Percentiles rank a stretch among this genome's conserved stretches.
Conservation (phyloP, 64 coral and sea anemone genomes). For the Porites australiensis region DNA sequence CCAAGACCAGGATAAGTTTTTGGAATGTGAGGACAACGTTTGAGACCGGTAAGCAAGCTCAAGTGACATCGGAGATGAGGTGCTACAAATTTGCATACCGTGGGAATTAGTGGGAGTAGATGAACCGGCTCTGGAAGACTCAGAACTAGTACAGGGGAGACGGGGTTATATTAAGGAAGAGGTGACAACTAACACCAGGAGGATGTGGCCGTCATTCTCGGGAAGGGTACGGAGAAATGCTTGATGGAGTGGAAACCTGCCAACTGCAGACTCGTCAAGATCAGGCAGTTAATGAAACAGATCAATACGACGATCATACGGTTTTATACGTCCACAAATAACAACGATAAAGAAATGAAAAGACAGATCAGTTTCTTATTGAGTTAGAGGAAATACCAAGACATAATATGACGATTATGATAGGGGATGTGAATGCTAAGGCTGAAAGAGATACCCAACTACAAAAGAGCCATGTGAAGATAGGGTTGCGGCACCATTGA, state of each 20-base stretch:
- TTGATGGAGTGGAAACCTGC: conserved; percentile 31
- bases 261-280: conserved; percentile 34
- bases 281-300: conserved; percentile 27
- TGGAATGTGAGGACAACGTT: conserved; percentile 16
- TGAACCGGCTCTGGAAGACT: conserved; percentile 15
- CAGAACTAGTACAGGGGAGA: not conserved
- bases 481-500: conserved; percentile 12
- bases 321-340: conserved; percentile 3
- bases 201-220: not conserved
- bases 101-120: conserved; percentile 4
- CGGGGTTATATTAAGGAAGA: conserved; percentile 50
- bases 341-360: conserved; percentile 11
- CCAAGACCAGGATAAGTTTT: not conserved
- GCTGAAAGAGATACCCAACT: conserved; percentile 2
- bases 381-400: not conserved
- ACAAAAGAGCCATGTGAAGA: conserved; percentile 22
- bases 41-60: not conserved
- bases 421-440: conserved; percentile 15
- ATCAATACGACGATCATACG: conserved; percentile 17
- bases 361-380: not conserved
- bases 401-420: not conserved
- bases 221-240: conserved; percentile 3
- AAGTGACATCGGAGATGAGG: not conserved
- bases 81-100: not conserved
- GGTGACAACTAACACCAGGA: conserved; percentile 3